Base-by-base conservation (phyloP, 2,888 invertebrate genomes). In the Isoperla grammatica region DNA sequence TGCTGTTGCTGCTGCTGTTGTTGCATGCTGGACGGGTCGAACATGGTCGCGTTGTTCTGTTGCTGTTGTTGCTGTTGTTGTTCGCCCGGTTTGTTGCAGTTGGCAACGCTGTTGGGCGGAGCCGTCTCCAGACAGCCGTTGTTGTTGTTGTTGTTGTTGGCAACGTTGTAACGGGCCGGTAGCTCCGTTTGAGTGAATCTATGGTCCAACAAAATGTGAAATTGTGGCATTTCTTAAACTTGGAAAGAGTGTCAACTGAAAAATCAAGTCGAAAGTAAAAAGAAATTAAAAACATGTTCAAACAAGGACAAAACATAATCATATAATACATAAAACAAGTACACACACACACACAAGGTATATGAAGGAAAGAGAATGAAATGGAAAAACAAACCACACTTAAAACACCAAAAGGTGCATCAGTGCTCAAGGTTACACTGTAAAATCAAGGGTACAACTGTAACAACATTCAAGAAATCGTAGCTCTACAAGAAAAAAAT, bases 1-100 rank as follows among this genome's bases (percentile, higher is more conserved):
- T 55, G 70, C 54, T 72, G 72, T 40, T 71, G 71, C 60, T 76
- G 76, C 60, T 72, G 73, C 59, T 72, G 74, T 45, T 72, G 74
- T 56, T 74, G 75, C 61, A 64, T 61, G 19, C 50, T 54, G 15
- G 61, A 53, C 9, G 62, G 64, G 40, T 62, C 64, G 46, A 64
- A 64, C 62, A 64, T 64, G 12, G 45, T 19, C 17, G 45, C 15
- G 29, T 22, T 23, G 39, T 15, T 15, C 12, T 35, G 20, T 19
- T 53, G 19, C 20, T 37, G n/a, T 19, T 53, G 53, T 19, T 35
- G 20, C 39, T 53, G 19, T 12, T 37, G n/a, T 19, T 53, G 53
- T 19, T 53, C 53, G 15, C 12, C 40, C 11, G 37, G 53, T 39
- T 53, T 53, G 37, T 53, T 37, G 13, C 29, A 29, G 8, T 29